A percentile compares a stretch with the other conserved stretches of the same genome.
Evolutionary conservation across 2,113 vertebrate genomes (phyloP).

Genomic region (Crypturellus undulatus): DNA sequence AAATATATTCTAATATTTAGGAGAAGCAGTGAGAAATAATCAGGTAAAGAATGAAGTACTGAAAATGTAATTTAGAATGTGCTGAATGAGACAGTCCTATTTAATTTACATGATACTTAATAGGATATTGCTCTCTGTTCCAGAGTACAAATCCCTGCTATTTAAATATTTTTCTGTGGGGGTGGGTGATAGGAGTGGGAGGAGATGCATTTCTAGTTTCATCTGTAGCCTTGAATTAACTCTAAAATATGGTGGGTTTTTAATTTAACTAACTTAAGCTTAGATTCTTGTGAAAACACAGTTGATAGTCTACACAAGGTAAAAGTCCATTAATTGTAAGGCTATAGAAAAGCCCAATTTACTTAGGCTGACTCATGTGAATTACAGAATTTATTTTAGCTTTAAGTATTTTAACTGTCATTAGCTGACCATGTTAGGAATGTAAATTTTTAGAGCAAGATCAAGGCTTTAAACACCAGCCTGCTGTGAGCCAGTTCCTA

Average conservation of each 20-base stretch:
- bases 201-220: conserved; percentile 53
- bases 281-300: neutral
- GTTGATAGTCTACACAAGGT: neutral
- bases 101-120: conserved; percentile 37
- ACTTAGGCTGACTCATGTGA: neutral
- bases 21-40: neutral
- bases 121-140: conserved; percentile 26
- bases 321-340: neutral
- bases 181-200: conserved; percentile 36
- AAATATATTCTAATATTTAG: neutral
- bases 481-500: neutral
- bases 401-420: neutral
- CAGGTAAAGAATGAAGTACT: neutral
- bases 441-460: neutral
- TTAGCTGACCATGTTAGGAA: neutral
- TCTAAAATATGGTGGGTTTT: conserved; percentile 23
- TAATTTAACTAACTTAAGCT: conserved; percentile 24
- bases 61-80: neutral
- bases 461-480: neutral
- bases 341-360: neutral
- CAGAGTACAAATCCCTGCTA: conserved; percentile 48
- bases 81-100: neutral
- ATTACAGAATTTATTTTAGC: neutral
- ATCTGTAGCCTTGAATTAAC: conserved; percentile 61
- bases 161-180: conserved; percentile 48